A percentile compares a stretch with the other conserved stretches of the same genome.
phyloP scores from a whole-genome alignment of 2,113 vertebrate genomes.

The Mormyrus iriodes region DNA sequence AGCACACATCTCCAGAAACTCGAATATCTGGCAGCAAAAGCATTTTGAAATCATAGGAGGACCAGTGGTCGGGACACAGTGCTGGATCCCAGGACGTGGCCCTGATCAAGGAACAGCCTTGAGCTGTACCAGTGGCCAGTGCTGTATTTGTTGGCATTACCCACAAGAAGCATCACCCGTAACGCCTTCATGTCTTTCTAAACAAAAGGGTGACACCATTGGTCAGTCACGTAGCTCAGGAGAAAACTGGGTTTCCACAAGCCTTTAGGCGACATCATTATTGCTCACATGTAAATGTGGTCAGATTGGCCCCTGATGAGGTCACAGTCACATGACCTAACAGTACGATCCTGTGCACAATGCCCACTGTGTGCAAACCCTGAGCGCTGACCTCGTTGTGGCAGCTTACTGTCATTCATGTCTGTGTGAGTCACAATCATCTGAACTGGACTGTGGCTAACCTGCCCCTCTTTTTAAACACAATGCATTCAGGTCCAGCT shows the following conservation, averaged over 20 bases:
- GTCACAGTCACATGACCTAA: not conserved
- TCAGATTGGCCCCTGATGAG: not conserved
- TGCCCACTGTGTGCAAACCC: not conserved
- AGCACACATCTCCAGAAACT: not conserved
- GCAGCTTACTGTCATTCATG: not conserved
- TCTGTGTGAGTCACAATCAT: not conserved
- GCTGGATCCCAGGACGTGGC: too few species aligned
- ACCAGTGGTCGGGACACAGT: not conserved
- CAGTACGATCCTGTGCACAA: not conserved
- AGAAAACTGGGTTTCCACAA: not conserved
- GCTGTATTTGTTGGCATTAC: not conserved
- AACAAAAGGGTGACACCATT: not conserved
- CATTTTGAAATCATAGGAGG: not conserved
- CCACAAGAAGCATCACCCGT: not conserved
- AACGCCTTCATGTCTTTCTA: not conserved
- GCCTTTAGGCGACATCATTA: not conserved
- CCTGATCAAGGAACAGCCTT: not conserved
- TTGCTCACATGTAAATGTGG: not conserved
- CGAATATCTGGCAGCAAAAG: not conserved
- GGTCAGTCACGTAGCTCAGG: not conserved
- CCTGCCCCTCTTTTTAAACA: too few species aligned
- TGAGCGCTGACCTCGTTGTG: not conserved
- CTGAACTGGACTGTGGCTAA: not conserved
- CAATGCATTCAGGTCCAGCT: not conserved
- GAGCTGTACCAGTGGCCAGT: not conserved